Base-by-base conservation (phyloP, 2,888 invertebrate species). In the Cephonodes hylas region DNA sequence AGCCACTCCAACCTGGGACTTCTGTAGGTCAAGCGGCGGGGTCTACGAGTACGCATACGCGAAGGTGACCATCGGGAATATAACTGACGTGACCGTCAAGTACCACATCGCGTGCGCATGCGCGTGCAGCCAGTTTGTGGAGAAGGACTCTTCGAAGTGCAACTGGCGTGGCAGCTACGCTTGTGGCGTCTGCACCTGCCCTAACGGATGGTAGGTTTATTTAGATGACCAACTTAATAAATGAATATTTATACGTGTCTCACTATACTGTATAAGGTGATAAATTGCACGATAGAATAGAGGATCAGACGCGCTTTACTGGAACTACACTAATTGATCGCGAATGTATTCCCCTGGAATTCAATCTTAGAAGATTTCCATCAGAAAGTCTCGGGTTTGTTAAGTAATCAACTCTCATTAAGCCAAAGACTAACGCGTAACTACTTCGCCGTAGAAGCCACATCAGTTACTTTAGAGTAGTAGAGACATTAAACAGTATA, bases 151-250 rank as follows among this genome's bases (percentile, higher is more conserved):
- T 0, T 42, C 67, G 0, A 69, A 75, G 7, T 94, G 94, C 73
- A 79, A 74, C 27, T 64, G 68, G 0, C 80, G 86, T 61, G 95
- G 95, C 0, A 92, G 93, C 34, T 91, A 87, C 38, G 84, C 93
- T 42, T 95, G 95, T 75, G 96, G 96, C 0, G 86, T 93, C 8
- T 96, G 96, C 80, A 80, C 83, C 0, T 96, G 96, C 69, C 68
- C 85, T 5, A 65, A 75, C 2, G 93, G 86, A 63, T 85, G 89
- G 85, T 93, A 81, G 79, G 82, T 68, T 13, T 25, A 25, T 4
- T 3, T 44, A 27, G 22, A 10, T 31, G 5, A 13, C 15, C 27
- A 27, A 18, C 27, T 53, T 42, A 42, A 10, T n/a, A 13, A 7
- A 15, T 42, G 15, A 38, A 10, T 5, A n/a, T 2, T 2, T 42